These are phyloP conservation scores for Oncorhynchus kisutch DNA, from an alignment of 2,113 vertebrate genomes.

Conservation along the genomic window DNA sequence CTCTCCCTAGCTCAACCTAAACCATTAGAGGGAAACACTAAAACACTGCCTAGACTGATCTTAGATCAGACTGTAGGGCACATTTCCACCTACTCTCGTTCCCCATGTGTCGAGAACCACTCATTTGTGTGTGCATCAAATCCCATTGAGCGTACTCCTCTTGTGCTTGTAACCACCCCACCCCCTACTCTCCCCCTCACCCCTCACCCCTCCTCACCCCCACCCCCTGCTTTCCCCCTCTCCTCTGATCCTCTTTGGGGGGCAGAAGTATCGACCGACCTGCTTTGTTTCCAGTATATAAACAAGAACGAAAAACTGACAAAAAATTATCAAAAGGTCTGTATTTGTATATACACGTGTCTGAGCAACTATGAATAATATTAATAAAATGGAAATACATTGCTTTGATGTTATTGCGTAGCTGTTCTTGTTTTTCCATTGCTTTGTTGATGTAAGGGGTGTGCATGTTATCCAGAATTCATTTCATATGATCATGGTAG, in stretches of 20 bases:
- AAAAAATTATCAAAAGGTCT: conserved; percentile 77
- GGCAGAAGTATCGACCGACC: conserved; percentile 80
- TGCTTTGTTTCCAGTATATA: conserved; percentile 91
- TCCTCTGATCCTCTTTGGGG: conserved; percentile 82
- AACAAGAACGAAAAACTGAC: conserved; percentile 71
- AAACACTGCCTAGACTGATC: conserved; percentile 22
- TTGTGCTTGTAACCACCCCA: conserved; percentile 50
- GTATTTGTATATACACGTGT: conserved; percentile 99
- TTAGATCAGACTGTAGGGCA: too few species aligned
- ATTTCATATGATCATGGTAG: too few species aligned
- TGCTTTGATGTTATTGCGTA: conserved; percentile 50
- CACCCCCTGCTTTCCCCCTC: conserved; percentile 40
- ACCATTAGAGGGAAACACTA: conserved; percentile 16
- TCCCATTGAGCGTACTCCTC: conserved; percentile 30
- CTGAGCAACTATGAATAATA: conserved; percentile 98
- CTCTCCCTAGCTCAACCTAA: conserved; percentile 19
- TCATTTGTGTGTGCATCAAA: conserved; percentile 31
- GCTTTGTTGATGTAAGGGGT: not conserved
- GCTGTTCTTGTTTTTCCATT: conserved; percentile 5
- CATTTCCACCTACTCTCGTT: not conserved
- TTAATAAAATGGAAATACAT: conserved; percentile 77
- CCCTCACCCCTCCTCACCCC: too few species aligned
- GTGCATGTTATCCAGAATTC: not conserved
- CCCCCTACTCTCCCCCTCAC: too few species aligned
- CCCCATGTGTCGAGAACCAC: conserved; percentile 34